Conservation (phyloP, 2,113 vertebrate genomes). For the Lipophrys pholis region DNA sequence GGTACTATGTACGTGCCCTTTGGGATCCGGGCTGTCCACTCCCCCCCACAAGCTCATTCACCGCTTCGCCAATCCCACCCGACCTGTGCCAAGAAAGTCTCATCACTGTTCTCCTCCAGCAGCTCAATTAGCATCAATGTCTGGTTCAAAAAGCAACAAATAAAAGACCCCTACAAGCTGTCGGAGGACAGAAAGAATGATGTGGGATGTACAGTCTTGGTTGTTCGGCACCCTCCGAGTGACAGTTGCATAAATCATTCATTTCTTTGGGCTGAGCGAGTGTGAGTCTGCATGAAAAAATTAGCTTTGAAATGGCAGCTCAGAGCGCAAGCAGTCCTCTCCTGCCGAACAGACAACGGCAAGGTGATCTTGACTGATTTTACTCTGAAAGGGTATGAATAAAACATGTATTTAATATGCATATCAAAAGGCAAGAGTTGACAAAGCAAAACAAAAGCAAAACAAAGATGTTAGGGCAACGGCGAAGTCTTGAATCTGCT, state of each 20-base stretch:
- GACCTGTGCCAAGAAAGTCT: constrained; percentile 28
- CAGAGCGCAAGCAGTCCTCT: constrained; percentile 21
- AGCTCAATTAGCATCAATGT: constrained; percentile 58
- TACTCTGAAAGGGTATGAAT: constrained; percentile 74
- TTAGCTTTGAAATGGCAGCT: constrained; percentile 58
- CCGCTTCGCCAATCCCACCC: constrained; percentile 22
- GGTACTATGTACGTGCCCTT: constrained; percentile 41
- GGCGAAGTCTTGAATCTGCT: constrained; percentile 50
- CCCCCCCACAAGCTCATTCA: constrained; percentile 37
- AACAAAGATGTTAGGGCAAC: constrained; percentile 69
- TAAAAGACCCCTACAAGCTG: constrained; percentile 34
- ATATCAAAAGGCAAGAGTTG: constrained; percentile 78
- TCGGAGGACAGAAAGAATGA: constrained; percentile 34
- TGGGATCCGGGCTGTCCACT: constrained; percentile 47
- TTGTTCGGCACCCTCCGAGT: constrained; percentile 43
- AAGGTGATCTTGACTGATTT: constrained; percentile 69
- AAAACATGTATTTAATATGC: constrained; percentile 82
- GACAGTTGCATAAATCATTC: constrained; percentile 73
- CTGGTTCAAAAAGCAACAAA: constrained; percentile 34
- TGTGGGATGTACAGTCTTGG: constrained; percentile 23
- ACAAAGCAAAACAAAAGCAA: constrained; percentile 80
- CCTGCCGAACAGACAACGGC: constrained; percentile 52
- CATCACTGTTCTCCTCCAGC: constrained; percentile 47
- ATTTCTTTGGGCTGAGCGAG: constrained; percentile 55
- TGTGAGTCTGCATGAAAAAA: constrained; percentile 42